phyloP scores from a whole-genome alignment of 53 echinoderm and acorn worm species.

The Holothuria scabra region DNA sequence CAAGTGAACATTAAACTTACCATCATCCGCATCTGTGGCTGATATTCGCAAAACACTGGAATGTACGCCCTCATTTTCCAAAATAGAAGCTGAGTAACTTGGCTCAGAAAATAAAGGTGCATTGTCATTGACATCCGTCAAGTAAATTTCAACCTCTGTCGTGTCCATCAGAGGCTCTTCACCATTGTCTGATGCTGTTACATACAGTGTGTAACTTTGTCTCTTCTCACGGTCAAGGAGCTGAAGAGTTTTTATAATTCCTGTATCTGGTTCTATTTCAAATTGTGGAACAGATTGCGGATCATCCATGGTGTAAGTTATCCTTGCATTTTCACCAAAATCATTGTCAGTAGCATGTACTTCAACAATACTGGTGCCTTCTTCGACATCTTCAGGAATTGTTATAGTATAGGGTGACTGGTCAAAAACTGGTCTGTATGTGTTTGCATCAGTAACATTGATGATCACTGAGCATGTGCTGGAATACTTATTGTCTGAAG shows the following conservation, averaged over 20 bases:
- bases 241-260: conserved; percentile 71
- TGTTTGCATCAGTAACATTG: conserved; percentile 93
- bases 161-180: conserved; percentile 72
- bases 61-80: conserved; percentile 66
- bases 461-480: conserved; percentile 81
- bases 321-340: conserved; percentile 91
- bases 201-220: conserved; percentile 79
- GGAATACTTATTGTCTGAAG: conserved; percentile 80
- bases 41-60: conserved; percentile 82
- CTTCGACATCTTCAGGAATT: conserved; percentile 65
- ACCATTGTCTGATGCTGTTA: conserved; percentile 91
- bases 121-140: conserved; percentile 96
- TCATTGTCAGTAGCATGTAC: conserved; percentile 90
- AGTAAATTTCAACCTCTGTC: conserved; percentile 85
- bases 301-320: conserved; percentile 84
- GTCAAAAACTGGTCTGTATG: conserved; percentile 84
- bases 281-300: conserved; percentile 62
- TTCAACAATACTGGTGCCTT: conserved; percentile 69
- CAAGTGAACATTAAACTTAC: conserved; percentile 50
- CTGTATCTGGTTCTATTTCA: conserved; percentile 80
- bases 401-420: conserved; percentile 81
- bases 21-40: conserved; percentile 95
- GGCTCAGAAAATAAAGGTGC: conserved; percentile 72
- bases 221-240: conserved; percentile 78
- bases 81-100: conserved; percentile 64